Evolutionary conservation across 2,888 invertebrate species (phyloP).

Genomic region (Ectemnius cavifrons): DNA sequence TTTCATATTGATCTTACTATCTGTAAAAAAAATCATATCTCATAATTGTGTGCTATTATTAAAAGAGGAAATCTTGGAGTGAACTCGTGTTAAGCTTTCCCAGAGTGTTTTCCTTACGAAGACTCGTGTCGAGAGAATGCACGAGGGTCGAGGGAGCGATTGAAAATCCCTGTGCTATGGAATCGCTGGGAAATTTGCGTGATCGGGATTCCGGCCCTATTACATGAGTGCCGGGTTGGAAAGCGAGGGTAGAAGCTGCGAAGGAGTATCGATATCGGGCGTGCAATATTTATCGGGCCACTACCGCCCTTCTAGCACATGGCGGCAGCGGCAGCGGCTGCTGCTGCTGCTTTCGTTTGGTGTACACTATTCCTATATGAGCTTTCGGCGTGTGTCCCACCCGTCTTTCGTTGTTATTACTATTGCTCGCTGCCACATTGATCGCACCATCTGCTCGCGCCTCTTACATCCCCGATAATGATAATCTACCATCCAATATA

Average conservation of each 20-base stretch:
- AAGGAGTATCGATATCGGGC: slow-evolving; percentile 22
- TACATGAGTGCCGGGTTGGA: slow-evolving; percentile 15
- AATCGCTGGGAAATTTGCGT: slow-evolving; percentile 14
- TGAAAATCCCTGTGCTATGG: too few species aligned
- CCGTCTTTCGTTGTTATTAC: slow-evolving; percentile 38
- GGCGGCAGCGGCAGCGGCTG: background rate
- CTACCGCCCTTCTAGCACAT: too few species aligned
- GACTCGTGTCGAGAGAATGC: too few species aligned
- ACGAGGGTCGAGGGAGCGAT: too few species aligned
- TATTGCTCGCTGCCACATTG: slow-evolving; percentile 16
- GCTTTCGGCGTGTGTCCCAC: slow-evolving; percentile 30
- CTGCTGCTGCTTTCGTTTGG: slow-evolving; percentile 33
- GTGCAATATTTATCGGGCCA: slow-evolving; percentile 45
- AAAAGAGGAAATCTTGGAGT: too few species aligned
- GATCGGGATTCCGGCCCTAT: slow-evolving; percentile 22
- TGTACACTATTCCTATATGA: slow-evolving; percentile 16
- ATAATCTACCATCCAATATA: background rate
- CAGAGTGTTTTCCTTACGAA: too few species aligned
- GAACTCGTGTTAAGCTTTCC: too few species aligned
- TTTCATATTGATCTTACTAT: too few species aligned
- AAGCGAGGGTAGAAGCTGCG: background rate
- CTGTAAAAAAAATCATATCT: too few species aligned
- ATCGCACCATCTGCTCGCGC: slow-evolving; percentile 7
- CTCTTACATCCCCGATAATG: slow-evolving; percentile 41
- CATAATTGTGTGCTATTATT: too few species aligned